Percentiles rank a stretch among this genome's conserved stretches.
Evolutionary conservation across 2,797 vertebrate species (phyloP).

Genomic region (Synaphobranchus kaupii): DNA sequence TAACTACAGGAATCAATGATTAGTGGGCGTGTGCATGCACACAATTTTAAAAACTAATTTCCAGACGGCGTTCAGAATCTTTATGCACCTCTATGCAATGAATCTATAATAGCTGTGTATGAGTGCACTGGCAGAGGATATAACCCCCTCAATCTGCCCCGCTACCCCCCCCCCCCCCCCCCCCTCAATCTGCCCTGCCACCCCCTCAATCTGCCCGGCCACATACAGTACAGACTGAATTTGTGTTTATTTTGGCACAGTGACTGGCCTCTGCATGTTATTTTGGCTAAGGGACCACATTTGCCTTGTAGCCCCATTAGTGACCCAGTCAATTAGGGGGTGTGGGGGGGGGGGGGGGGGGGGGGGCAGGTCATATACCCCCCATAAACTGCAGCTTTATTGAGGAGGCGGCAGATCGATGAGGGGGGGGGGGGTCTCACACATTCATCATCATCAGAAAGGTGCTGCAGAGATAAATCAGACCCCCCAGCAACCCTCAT

Average conservation of each 20-base stretch:
- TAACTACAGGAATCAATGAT: conserved; percentile 47
- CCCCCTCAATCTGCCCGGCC: background rate
- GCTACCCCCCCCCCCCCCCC: background rate
- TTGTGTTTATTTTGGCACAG: background rate
- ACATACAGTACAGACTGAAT: background rate
- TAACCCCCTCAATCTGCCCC: background rate
- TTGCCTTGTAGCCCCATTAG: background rate
- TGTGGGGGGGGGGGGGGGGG: background rate
- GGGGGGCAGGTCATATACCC: background rate
- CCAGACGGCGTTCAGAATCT: conserved; percentile 30
- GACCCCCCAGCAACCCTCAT: too few relatives aligned
- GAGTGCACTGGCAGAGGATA: background rate
- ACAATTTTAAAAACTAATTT: conserved; percentile 13
- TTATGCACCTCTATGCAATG: background rate
- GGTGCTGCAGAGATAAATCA: too few relatives aligned
- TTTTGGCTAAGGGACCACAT: background rate
- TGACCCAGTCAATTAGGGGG: background rate
- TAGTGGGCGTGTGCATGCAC: conserved; percentile 48
- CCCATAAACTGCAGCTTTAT: background rate
- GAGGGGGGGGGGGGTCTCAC: background rate
- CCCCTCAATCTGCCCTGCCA: background rate
- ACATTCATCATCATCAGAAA: too few relatives aligned
- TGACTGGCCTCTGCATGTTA: background rate
- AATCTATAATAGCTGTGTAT: background rate
- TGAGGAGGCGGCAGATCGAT: background rate